Base-by-base conservation (phyloP, 2,797 vertebrate genomes). In the Tauraco hartlaubi region DNA sequence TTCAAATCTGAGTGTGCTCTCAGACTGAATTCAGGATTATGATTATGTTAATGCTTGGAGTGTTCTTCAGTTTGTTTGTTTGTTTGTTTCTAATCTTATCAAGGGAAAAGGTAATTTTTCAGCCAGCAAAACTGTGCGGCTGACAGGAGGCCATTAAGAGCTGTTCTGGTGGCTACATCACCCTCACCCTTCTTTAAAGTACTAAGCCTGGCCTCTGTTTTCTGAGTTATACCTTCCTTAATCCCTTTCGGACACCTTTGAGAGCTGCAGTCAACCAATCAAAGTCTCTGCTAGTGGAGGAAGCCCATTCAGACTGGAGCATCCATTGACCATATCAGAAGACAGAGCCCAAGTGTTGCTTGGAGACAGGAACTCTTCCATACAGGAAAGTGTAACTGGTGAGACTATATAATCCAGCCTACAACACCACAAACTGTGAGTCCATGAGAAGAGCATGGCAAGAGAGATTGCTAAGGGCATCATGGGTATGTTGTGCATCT, bases 41-140 rank as follows among this genome's bases (percentile, higher is more conserved):
- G 48, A 49, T 23, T 41, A 41, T 90, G 71, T 44, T 91, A 91
- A 78, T 82, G 85, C 93, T 93, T 41, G 21, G 55, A 48, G 55
- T 80, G 76, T 92, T 91, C 37, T 93, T 39, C 74, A 78, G 29
- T 66, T 87, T 73, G 37, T 41, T 80, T 81, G 29, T 66, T 87
- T 73, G 37, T 41, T 80, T 92, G 39, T 67, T 94, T 85, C 85
- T 73, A 49, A 58, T 61, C 64, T 85, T 63, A 80, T 28, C 64
- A 52, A 54, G 54, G 78, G 61, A 88, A 89, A 87, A 77, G 35
- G 59, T 37, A 85, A 75, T 93, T 93, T 87, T 76, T 66, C 87
- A 87, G 67, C 29, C 75, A 92, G 64, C 31, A 83, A 77, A 90
- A 20, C 35, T 18, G 55, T 61, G 72, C 59, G 69, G 90, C 56